phyloP scores from a whole-genome alignment of 1,140 invertebrate genomes.

The Pseudomyrmex pallidus region DNA sequence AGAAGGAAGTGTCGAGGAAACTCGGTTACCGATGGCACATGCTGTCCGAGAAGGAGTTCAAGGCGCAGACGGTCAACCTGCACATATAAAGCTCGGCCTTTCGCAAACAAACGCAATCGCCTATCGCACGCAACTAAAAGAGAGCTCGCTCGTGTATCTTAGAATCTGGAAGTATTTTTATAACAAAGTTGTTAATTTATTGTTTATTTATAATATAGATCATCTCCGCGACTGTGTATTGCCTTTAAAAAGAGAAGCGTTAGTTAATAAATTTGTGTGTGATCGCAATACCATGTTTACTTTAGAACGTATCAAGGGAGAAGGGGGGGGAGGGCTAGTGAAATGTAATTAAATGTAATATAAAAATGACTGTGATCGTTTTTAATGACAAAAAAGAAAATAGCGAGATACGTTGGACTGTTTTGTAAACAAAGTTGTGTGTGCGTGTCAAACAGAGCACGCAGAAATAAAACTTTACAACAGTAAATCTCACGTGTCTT shows the following conservation, averaged over 20 bases:
- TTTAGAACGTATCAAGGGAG: constrained; percentile 1
- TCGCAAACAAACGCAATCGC: background rate
- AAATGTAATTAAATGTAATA: constrained; percentile 33
- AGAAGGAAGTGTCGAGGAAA: constrained; percentile 89
- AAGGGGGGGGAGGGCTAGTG: background rate
- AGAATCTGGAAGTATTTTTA: constrained; percentile 9
- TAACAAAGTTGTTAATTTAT: constrained; percentile 25
- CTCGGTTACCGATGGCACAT: constrained; percentile 90
- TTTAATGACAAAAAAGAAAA: background rate
- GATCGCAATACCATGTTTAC: constrained; percentile 23
- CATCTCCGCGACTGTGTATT: too few species aligned
- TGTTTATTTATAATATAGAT: constrained; percentile 2
- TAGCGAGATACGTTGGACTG: constrained; percentile 57
- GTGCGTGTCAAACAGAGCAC: background rate
- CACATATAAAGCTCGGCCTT: constrained; percentile 66
- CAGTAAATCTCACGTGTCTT: background rate
- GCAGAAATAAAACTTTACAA: constrained; percentile 47
- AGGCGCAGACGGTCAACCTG: constrained; percentile 79
- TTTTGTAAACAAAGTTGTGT: constrained; percentile 22
- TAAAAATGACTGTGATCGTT: constrained; percentile 58
- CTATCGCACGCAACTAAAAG: background rate
- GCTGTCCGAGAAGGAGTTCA: constrained; percentile 90
- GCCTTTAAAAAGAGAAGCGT: background rate
- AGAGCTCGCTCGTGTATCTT: background rate
- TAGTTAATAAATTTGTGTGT: constrained; percentile 14